A percentile compares a stretch with the other conserved stretches of the same genome.
Conservation (phyloP, 2,888 invertebrate genomes). For the Xiphydria camelus region DNA sequence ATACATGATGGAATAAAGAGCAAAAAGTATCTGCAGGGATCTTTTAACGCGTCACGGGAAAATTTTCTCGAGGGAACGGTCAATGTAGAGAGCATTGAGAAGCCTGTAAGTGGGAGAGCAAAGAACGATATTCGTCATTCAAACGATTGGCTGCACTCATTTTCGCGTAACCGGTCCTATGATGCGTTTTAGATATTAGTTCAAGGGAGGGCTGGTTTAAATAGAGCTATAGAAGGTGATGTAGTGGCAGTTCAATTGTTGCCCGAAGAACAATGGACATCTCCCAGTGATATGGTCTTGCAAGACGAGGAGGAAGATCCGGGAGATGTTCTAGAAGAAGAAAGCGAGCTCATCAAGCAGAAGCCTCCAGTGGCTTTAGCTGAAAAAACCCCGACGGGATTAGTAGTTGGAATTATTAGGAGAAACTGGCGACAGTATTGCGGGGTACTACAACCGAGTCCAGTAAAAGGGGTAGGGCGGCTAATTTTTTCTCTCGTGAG, state of each 20-base stretch:
- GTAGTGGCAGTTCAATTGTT: constrained; percentile 88
- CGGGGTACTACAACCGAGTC: constrained; percentile 85
- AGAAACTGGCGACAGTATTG: constrained; percentile 98
- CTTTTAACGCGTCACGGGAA: constrained; percentile 84
- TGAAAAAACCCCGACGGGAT: constrained; percentile 64
- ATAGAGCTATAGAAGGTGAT: constrained; percentile 94
- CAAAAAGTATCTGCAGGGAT: constrained; percentile 78
- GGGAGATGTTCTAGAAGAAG: constrained; percentile 70
- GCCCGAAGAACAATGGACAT: constrained; percentile 87
- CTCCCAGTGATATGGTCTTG: constrained; percentile 82
- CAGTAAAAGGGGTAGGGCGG: constrained; percentile 64
- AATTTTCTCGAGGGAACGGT: constrained; percentile 93
- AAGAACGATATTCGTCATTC: too few relatives aligned
- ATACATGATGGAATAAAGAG: constrained; percentile 79
- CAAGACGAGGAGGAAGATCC: constrained; percentile 76
- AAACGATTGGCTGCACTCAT: too few relatives aligned
- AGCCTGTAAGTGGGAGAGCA: constrained; percentile 65
- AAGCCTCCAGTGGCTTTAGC: constrained; percentile 34
- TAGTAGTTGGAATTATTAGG: constrained; percentile 91
- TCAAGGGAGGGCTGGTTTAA: constrained; percentile 84
- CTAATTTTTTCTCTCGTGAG: constrained; percentile 53
- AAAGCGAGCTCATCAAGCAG: constrained; percentile 51
- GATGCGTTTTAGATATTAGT: constrained; percentile 72
- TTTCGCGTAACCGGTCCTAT: too few relatives aligned
- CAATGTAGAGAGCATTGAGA: constrained; percentile 77